A percentile compares a stretch with the other conserved stretches of the same genome.
phyloP scores from a whole-genome alignment of 2,888 invertebrate species.

The Liopterus haemorrhoidalis region DNA sequence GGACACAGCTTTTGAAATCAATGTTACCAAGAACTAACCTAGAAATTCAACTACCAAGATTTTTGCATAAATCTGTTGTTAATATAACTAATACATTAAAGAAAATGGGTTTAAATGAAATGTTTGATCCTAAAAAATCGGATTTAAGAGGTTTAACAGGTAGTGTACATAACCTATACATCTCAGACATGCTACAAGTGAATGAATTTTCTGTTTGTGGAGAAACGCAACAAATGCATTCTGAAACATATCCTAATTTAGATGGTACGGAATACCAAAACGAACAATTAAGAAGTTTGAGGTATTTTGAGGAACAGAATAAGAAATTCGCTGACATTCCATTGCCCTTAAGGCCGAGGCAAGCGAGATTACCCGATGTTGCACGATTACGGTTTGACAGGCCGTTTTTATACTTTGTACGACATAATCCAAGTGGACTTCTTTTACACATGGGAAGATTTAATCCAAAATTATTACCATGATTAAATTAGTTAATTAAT shows the following conservation, averaged over 20 bases:
- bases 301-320: conserved; percentile 49
- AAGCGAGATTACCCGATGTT: conserved; percentile 63
- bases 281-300: conserved; percentile 36
- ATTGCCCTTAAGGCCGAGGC: conserved; percentile 62
- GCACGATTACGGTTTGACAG: conserved; percentile 77
- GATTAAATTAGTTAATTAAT: conserved; percentile 34
- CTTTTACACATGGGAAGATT: conserved; percentile 83
- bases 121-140: conserved; percentile 70
- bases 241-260: conserved; percentile 70
- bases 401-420: conserved; percentile 81
- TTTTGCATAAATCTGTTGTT: conserved; percentile 74
- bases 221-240: conserved; percentile 63
- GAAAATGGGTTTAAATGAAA: conserved; percentile 73
- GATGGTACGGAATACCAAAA: conserved; percentile 25
- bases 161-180: conserved; percentile 66
- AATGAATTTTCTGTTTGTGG: conserved; percentile 81
- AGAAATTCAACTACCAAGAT: conserved; percentile 78
- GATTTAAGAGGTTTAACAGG: conserved; percentile 80
- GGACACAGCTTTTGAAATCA: conserved; percentile 68
- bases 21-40: conserved; percentile 69
- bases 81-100: conserved; percentile 73
- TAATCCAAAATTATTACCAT: conserved; percentile 76
- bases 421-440: conserved; percentile 88
- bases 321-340: conserved; percentile 55
- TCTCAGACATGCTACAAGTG: conserved; percentile 79